Percentiles rank a stretch among this genome's conserved stretches.
Conservation (phyloP, 35 echinoderm and acorn worm species). For the Anneissia japonica region DNA sequence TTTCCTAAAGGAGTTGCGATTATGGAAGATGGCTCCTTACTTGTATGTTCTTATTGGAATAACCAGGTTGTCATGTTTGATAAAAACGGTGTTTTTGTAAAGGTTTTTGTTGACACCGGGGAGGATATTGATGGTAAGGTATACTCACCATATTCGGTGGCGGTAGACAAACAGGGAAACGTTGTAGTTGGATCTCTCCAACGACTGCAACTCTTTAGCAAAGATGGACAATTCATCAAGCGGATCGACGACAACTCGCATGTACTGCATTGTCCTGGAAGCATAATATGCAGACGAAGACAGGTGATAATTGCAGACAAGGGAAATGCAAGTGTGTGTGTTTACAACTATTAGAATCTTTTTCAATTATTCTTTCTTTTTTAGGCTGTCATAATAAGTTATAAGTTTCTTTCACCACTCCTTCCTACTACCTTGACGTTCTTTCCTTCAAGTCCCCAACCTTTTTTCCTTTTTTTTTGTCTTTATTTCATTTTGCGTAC, state of each 20-base stretch:
- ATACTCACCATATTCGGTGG: not conserved
- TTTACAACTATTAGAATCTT: not conserved
- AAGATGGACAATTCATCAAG: not conserved
- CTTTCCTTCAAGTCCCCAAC: too few species aligned
- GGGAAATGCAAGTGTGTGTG: not conserved
- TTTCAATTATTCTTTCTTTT: too few species aligned
- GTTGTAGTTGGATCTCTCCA: not conserved
- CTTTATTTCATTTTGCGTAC: too few species aligned
- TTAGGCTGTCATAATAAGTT: too few species aligned
- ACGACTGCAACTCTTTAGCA: not conserved
- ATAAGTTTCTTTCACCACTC: too few species aligned
- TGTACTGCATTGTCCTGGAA: not conserved
- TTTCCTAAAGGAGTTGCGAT: not conserved
- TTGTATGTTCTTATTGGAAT: not conserved
- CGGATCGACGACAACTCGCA: not conserved
- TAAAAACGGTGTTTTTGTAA: not conserved
- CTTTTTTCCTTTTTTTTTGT: too few species aligned
- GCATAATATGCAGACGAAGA: not conserved
- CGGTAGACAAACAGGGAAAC: not conserved
- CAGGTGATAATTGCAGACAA: not conserved
- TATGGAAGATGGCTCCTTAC: not conserved
- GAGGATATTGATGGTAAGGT: not conserved
- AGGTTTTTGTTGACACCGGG: not conserved
- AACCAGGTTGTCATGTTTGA: not conserved
- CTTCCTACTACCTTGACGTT: too few species aligned